Conservation (phyloP, 64 coral and sea anemone genomes). For the Trachythela sp. region DNA sequence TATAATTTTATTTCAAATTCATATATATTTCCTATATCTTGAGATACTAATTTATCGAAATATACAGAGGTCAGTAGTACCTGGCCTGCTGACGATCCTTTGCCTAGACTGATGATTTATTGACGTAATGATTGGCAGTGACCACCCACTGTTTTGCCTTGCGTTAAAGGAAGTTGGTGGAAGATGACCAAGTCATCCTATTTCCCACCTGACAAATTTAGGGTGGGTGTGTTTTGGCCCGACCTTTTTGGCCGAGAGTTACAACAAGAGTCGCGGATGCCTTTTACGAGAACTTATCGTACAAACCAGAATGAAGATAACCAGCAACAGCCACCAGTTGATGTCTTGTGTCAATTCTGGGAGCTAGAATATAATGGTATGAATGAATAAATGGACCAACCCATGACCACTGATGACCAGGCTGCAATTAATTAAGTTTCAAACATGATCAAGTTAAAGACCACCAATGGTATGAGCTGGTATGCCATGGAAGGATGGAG, state of each 20-base stretch:
- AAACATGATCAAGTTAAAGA: constrained; percentile 24
- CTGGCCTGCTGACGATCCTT: too few species aligned
- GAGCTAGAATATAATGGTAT: constrained; percentile 59
- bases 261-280: not conserved
- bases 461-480: constrained; percentile 26
- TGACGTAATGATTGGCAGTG: constrained; percentile 50
- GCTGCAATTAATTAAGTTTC: constrained; percentile 32
- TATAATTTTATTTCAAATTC: too few species aligned
- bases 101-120: too few species aligned
- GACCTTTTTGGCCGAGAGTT: not conserved
- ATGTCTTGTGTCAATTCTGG: constrained; percentile 34
- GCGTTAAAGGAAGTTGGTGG: constrained; percentile 25
- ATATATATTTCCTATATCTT: too few species aligned
- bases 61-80: too few species aligned
- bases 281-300: not conserved
- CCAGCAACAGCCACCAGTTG: not conserved
- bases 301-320: not conserved
- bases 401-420: constrained; percentile 27
- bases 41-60: too few species aligned
- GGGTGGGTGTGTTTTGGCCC: not conserved
- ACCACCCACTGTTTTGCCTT: constrained; percentile 46
- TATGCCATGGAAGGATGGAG: constrained; percentile 32
- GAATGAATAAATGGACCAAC: not conserved
- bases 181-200: not conserved
- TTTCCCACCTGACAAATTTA: not conserved